These are phyloP conservation scores for Natrix natrix DNA, from an alignment of 2,797 vertebrate genomes.

Conservation along the genomic window DNA sequence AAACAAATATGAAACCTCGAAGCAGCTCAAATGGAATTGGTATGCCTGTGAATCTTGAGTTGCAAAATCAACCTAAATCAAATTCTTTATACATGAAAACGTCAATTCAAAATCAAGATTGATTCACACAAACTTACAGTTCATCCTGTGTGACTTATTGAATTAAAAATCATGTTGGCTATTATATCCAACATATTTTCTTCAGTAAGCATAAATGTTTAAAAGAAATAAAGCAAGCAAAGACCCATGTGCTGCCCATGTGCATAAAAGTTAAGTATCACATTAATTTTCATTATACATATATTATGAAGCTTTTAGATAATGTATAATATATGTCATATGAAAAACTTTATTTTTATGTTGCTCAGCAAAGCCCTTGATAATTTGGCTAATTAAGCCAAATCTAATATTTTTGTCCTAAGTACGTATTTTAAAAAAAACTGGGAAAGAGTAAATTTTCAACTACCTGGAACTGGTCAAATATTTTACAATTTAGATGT, in stretches of 20 bases:
- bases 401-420: not conserved
- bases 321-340: not conserved
- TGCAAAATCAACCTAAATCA: not conserved
- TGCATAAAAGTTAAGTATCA: not conserved
- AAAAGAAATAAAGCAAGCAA: not conserved
- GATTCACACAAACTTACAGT: not conserved
- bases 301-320: not conserved
- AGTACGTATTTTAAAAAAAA: not conserved
- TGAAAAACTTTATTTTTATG: not conserved
- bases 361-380: not conserved
- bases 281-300: not conserved
- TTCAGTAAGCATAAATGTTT: not conserved
- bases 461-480: not conserved
- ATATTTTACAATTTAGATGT: not conserved
- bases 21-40: not conserved
- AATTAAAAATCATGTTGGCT: not conserved
- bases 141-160: not conserved
- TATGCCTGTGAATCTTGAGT: not conserved
- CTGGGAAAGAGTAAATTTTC: not conserved
- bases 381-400: not conserved
- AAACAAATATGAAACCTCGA: not conserved
- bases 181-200: not conserved
- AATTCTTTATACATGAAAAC: not conserved
- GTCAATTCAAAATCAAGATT: not conserved
- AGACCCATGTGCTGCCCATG: not conserved